Percentiles rank a stretch among this genome's conserved stretches.
Evolutionary conservation across 2,113 vertebrate species (phyloP).

Genomic region (Bujurquina vittata): DNA sequence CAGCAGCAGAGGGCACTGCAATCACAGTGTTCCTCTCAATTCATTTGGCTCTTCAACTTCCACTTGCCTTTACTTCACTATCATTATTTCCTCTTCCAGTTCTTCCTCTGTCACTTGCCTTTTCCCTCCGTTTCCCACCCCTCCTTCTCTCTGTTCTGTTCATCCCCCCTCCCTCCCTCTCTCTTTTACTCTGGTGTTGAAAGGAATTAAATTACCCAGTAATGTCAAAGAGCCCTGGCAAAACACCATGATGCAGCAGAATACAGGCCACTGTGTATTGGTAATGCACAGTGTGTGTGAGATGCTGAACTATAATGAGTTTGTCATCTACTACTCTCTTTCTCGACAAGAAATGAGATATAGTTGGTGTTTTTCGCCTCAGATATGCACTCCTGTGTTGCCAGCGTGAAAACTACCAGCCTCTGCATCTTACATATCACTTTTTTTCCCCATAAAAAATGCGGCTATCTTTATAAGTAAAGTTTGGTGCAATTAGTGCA

Average conservation of each 20-base stretch:
- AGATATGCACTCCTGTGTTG: background rate
- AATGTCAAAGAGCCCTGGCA: constrained; percentile 28
- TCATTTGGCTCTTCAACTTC: background rate
- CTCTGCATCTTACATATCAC: background rate
- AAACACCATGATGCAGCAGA: constrained; percentile 53
- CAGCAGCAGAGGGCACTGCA: constrained; percentile 60
- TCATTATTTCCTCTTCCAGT: background rate
- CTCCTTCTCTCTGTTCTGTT: background rate
- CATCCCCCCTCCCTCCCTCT: background rate
- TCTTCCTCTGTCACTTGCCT: background rate
- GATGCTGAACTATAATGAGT: constrained; percentile 21
- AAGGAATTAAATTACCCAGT: constrained; percentile 45
- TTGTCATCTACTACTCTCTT: background rate
- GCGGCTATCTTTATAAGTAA: background rate
- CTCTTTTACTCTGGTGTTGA: constrained; percentile 18
- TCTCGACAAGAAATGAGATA: constrained; percentile 19
- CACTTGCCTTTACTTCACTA: background rate
- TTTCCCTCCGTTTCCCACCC: background rate
- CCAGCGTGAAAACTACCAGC: background rate
- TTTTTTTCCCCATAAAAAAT: background rate
- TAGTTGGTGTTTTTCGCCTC: background rate
- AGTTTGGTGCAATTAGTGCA: background rate
- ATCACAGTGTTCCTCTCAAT: background rate
- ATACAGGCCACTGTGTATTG: background rate
- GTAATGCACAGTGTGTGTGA: background rate